phyloP scores from a whole-genome alignment of 2,797 vertebrate genomes.

The Halcyon chelicuti region DNA sequence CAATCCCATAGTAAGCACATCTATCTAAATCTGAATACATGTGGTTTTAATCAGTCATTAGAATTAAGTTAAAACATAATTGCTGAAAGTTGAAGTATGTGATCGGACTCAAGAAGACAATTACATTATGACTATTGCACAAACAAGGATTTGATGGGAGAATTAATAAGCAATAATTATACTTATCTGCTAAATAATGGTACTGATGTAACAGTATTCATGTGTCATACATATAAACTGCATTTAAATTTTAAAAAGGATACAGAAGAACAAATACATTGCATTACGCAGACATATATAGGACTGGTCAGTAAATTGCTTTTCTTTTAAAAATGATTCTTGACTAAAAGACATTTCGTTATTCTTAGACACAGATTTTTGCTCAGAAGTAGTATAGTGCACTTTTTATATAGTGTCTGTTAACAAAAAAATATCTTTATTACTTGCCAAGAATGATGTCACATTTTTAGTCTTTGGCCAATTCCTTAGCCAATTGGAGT shows the following conservation, averaged over 20 bases:
- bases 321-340: background rate
- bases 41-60: slow-evolving; percentile 68
- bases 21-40: slow-evolving; percentile 67
- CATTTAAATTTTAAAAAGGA: background rate
- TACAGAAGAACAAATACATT: background rate
- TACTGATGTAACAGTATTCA: slow-evolving; percentile 32
- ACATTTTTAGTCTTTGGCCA: slow-evolving; percentile 86
- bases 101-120: slow-evolving; percentile 48
- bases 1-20: slow-evolving; percentile 47
- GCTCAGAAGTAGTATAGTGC: slow-evolving; percentile 64
- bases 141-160: slow-evolving; percentile 34
- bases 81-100: slow-evolving; percentile 54
- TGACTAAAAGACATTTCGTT: background rate
- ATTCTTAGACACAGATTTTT: slow-evolving; percentile 46
- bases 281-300: background rate
- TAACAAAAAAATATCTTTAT: slow-evolving; percentile 88
- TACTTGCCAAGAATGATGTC: slow-evolving; percentile 95
- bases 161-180: slow-evolving; percentile 37
- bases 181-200: background rate
- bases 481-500: slow-evolving; percentile 86
- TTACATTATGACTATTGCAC: slow-evolving; percentile 28
- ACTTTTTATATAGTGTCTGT: slow-evolving; percentile 68
- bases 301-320: background rate
- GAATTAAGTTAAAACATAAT: slow-evolving; percentile 65
- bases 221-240: background rate